These are phyloP conservation scores for Eira barbara DNA, from an alignment of 2,113 vertebrate species.

Conservation along the genomic window DNA sequence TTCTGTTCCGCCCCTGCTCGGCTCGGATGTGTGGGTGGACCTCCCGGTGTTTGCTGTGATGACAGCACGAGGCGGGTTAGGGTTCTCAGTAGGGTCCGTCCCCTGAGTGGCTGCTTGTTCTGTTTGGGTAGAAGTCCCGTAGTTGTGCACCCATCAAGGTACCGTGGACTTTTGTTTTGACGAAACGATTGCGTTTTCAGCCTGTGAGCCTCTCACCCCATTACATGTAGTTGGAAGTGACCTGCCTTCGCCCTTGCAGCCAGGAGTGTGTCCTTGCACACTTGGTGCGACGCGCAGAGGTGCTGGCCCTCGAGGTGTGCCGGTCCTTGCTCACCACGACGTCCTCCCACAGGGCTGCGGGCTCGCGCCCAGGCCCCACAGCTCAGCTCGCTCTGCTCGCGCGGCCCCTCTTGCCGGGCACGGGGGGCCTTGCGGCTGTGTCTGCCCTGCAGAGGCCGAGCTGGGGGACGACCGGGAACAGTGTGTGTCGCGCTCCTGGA, in stretches of 20 bases:
- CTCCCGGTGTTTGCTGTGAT: not conserved
- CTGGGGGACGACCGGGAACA: accelerated
- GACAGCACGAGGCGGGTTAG: no score
- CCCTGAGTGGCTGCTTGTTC: accelerated
- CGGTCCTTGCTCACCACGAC: not conserved
- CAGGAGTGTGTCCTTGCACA: not conserved
- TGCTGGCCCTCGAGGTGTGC: not conserved
- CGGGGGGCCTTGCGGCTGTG: not conserved
- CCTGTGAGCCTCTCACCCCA: not conserved
- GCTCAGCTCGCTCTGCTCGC: not conserved
- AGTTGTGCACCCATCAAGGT: no score
- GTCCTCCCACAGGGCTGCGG: not conserved
- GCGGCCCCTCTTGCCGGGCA: not conserved
- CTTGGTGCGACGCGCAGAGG: not conserved
- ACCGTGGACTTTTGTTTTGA: not conserved
- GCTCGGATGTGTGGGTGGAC: accelerated
- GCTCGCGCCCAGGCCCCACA: not conserved
- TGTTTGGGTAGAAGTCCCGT: no score
- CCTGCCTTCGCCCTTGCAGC: not conserved
- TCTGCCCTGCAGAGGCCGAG: not conserved
- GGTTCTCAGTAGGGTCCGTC: not conserved
- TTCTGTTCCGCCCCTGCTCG: accelerated
- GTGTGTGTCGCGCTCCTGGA: accelerated
- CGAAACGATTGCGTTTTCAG: no score
- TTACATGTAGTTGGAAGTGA: not conserved